A percentile compares a stretch with the other conserved stretches of the same genome.
These are phyloP conservation scores for Chrysolina americana DNA, from an alignment of 2,888 invertebrate genomes.

Conservation along the genomic window DNA sequence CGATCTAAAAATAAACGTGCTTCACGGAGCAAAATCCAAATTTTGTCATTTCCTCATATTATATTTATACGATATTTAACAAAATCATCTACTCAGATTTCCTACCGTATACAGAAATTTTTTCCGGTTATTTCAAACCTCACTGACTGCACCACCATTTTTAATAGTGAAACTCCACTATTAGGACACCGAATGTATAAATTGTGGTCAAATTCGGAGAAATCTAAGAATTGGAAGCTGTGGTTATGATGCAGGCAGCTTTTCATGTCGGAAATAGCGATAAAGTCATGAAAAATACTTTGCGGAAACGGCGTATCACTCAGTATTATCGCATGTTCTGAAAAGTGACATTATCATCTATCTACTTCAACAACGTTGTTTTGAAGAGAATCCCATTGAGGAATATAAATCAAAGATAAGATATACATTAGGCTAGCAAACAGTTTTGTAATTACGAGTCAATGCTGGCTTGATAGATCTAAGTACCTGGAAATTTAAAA, in stretches of 20 bases:
- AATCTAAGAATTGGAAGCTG: not conserved
- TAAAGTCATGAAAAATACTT: not conserved
- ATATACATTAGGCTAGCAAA: not conserved
- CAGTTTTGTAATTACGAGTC: no score
- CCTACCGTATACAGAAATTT: no score
- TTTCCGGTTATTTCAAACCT: no score
- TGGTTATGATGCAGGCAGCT: not conserved
- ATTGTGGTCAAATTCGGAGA: constrained; percentile 1
- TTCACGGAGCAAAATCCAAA: not conserved
- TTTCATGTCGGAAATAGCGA: not conserved
- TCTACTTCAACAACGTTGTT: not conserved
- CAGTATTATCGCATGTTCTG: not conserved
- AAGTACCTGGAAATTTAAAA: no score
- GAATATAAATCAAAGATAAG: not conserved
- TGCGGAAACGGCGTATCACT: not conserved
- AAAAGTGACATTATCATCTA: constrained; percentile 1
- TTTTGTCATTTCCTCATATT: not conserved
- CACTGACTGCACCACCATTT: no score
- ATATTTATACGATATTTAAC: not conserved
- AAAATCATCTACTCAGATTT: not conserved
- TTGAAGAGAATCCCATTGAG: not conserved
- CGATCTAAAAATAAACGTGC: constrained; percentile 8
- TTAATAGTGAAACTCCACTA: not conserved
- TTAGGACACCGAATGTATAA: not conserved
- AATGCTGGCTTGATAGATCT: no score